Evolutionary conservation across 2,113 vertebrate species (phyloP), one percentile per base, ranked within the genome.

Genomic region (Rhinoptilus africanus): DNA sequence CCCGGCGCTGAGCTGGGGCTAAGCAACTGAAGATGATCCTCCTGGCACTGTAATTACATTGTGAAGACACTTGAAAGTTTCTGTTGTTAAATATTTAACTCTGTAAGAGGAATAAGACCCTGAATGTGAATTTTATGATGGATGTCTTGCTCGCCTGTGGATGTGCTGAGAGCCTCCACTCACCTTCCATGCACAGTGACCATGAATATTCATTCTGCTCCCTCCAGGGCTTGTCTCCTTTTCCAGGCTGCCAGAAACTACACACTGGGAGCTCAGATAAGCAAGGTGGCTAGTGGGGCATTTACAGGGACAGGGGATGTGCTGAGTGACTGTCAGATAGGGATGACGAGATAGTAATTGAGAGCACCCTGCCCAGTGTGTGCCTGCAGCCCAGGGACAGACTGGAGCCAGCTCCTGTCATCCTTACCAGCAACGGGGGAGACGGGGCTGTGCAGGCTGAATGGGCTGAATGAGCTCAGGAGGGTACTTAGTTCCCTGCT

Each of bases 51-150:
- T 53, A 92, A 92, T 79, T 87, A 89, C 81, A 67, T 43, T 83
- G 84, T 74, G 71, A 89, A 85, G 84, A 86, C 81, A 73, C 74
- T 79, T 85, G 54, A 56, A 85, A 93, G 78, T 83, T 80, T 67
- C 81, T 85, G 50, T 73, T 79, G 69, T 86, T 95, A 87, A 96
- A 95, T 95, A 95, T 95, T 97, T 95, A 84, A 95, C 69, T 43
- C 35, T 66, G 30, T 26, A 72, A 51, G 82, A 83, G 56, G 64
- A 82, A 68, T 56, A 81, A 88, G 35, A 72, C 43, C 78, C 39
- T 75, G 87, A 84, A 92, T 53, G 63, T 75, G 85, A 94, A 88
- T 92, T 84, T 89, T 73, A 45, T 85, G 78, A 93, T 83, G 85
- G 88, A 84, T 84, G 57, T 50, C 48, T 92, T 75, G 41, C 35